Evolutionary conservation across 2,113 vertebrate genomes (phyloP), one percentile per base, ranked within the genome.

Genomic region (Machaerirhynchus nigripectus): DNA sequence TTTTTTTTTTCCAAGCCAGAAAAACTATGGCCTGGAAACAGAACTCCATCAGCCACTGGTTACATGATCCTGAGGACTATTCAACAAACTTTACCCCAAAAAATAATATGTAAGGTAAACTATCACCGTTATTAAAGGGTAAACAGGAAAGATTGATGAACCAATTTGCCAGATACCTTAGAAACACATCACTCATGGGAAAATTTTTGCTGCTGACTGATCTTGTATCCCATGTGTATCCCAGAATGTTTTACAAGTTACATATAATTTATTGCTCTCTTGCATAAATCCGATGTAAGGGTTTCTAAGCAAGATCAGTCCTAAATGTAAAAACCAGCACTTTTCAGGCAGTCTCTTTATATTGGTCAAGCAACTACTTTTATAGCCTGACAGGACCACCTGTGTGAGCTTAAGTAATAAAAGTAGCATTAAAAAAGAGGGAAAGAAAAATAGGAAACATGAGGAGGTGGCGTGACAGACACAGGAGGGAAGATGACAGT

Each of bases 201-300:
- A 94, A 91, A 89, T 40, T 46, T 71, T 56, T 84, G 74, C 87
- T 84, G 69, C 47, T 13, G 13, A 91, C 87, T 91, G 87, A 71
- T 91, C 81, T 68, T n/a, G 15, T 56, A 89, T 68, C 47, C 81
- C 87, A n/a, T 63, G 73, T 7, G 23, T 74, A 70, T 42, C 64
- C 33, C 65, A 89, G 77, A 94, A 89, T 89, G 78, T 95, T 96
- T 94, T 87, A 93, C 81, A 97, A 95, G 95, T 79, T 96, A 47
- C 27, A 16, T 56, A 12, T 88, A 95, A 92, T 96, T 93, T 92
- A 95, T 92, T 90, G 67, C 70, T 81, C 39, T 92, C 75, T 75
- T 88, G 61, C 53, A 89, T 71, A 75, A 71, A 89, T 59, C 47
- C 39, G 55, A 49, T 50, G 44, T 85, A 49, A 75, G 37, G 37